Evolutionary conservation across 2,888 invertebrate species (phyloP).

Genomic region (Lampropteryx suffumata): DNA sequence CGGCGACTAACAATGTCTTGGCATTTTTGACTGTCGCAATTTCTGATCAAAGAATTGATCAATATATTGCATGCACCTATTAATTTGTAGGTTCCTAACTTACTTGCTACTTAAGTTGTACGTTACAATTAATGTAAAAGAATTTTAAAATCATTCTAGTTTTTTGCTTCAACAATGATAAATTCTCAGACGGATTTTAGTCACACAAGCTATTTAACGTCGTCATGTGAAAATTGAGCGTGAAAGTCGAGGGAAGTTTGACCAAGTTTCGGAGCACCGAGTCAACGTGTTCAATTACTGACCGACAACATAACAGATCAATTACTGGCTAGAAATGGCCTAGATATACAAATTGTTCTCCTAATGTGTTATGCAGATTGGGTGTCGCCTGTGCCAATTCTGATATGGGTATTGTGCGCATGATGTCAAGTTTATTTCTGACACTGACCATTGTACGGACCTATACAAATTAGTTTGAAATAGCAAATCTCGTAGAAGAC

Average conservation of each 20-base stretch:
- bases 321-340: conserved; percentile 36
- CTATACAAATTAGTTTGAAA: no score
- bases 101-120: no score
- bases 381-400: conserved; percentile 30
- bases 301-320: conserved; percentile 18
- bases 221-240: conserved; percentile 46
- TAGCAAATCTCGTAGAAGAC: no score
- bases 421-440: conserved; percentile 4
- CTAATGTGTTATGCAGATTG: conserved; percentile 32
- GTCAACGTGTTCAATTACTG: conserved; percentile 43
- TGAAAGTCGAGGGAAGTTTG: conserved; percentile 38
- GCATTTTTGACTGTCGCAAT: conserved; percentile 13
- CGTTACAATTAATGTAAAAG: no score
- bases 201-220: not conserved
- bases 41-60: conserved; percentile 10
- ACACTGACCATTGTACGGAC: no score
- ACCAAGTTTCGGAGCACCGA: conserved; percentile 23
- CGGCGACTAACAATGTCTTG: conserved; percentile 6
- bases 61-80: conserved; percentile 5
- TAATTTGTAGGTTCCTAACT: no score
- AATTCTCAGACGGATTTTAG: not conserved
- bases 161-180: no score
- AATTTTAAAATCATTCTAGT: no score
- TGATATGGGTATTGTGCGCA: conserved; percentile 3
- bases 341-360: conserved; percentile 34